A percentile compares a stretch with the other conserved stretches of the same genome.
phyloP scores from a whole-genome alignment of 2,113 vertebrate species.

The Periophthalmus modestus region DNA sequence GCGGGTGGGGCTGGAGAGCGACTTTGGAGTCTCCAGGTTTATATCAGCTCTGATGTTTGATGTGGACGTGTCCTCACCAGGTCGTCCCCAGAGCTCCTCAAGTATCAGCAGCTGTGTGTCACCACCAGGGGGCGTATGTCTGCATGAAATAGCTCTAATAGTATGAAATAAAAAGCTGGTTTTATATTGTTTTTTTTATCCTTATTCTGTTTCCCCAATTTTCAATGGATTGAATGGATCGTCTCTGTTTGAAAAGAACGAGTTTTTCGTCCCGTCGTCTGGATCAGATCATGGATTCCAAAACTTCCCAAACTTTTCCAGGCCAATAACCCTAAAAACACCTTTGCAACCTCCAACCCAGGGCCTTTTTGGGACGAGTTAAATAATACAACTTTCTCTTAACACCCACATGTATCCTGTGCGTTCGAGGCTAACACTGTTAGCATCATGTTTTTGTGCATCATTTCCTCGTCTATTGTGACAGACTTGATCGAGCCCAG shows the following conservation, averaged over 20 bases:
- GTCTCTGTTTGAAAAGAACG: no score
- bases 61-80: conserved; percentile 66
- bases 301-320: no score
- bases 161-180: no score
- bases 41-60: conserved; percentile 61
- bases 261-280: no score
- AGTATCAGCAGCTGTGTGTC: conserved; percentile 50
- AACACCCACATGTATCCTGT: neutral
- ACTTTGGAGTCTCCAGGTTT: conserved; percentile 33
- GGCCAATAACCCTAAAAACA: neutral
- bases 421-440: neutral
- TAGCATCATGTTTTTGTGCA: neutral
- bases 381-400: neutral
- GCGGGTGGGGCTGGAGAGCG: conserved; percentile 10
- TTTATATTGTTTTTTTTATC: no score
- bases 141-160: no score
- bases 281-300: neutral
- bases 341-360: neutral
- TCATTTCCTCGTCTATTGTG: neutral
- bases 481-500: neutral
- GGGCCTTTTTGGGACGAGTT: no score
- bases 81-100: conserved; percentile 47
- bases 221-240: no score
- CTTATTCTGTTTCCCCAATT: no score
- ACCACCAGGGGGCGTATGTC: neutral